A percentile compares a stretch with the other conserved stretches of the same genome.
phyloP scores from a whole-genome alignment of 2,888 invertebrate species.

The Coelopa pilipes region DNA sequence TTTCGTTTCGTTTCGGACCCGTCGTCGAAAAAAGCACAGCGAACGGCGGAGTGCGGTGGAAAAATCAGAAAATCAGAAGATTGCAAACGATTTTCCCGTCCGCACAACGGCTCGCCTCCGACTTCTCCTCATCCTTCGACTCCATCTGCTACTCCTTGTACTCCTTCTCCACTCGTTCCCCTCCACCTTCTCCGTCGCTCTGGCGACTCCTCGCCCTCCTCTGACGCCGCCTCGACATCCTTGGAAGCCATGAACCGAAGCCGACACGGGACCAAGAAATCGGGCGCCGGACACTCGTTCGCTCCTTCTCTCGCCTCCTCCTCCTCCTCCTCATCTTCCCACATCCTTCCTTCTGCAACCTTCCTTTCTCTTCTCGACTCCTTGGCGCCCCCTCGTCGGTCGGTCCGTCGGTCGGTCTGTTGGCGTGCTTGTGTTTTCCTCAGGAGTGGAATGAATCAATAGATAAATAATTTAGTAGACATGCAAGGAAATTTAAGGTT shows the following conservation, averaged over 20 bases:
- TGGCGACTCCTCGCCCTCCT: too few relatives aligned
- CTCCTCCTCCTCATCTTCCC: neutral
- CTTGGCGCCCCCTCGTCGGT: neutral
- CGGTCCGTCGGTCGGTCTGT: slow-evolving; percentile 1
- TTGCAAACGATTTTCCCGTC: slow-evolving; percentile 19
- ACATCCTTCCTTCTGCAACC: neutral
- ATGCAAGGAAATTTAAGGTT: slow-evolving; percentile 39
- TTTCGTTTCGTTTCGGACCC: neutral
- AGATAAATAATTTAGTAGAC: slow-evolving; percentile 40
- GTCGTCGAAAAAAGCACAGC: neutral
- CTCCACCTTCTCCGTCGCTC: too few relatives aligned
- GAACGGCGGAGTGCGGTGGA: neutral
- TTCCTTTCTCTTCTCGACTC: neutral
- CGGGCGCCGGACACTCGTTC: neutral
- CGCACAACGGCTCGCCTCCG: neutral
- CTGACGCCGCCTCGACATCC: neutral
- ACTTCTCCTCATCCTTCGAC: too few relatives aligned
- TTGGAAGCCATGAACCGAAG: slow-evolving; percentile 8
- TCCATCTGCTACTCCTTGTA: too few relatives aligned
- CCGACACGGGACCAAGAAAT: neutral
- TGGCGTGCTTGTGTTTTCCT: slow-evolving; percentile 30
- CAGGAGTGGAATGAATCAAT: slow-evolving; percentile 31
- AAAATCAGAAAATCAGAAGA: neutral
- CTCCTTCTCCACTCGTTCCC: too few relatives aligned
- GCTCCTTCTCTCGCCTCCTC: neutral